Evolutionary conservation across 2,113 vertebrate species (phyloP).

Genomic region (Apaloderma vittatum): DNA sequence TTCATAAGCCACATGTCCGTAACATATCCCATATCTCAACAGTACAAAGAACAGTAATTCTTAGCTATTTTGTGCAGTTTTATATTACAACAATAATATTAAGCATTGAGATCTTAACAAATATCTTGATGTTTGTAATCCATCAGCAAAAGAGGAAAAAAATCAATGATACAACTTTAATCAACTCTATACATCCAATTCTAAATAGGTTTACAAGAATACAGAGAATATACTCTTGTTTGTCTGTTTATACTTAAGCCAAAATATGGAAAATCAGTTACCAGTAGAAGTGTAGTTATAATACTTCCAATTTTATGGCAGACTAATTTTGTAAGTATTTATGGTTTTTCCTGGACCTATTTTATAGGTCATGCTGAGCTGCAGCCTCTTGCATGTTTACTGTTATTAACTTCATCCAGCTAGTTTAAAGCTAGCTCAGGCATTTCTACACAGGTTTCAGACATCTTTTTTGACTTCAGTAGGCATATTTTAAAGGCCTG

Average conservation of each 20-base stretch:
- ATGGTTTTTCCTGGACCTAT: not conserved
- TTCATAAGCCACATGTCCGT: not conserved
- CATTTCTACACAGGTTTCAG: not conserved
- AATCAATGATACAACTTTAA: not conserved
- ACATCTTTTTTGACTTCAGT: not conserved
- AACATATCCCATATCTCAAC: not conserved
- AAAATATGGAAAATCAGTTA: not conserved
- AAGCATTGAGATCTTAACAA: not conserved
- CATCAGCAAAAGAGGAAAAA: not conserved
- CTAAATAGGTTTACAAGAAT: not conserved
- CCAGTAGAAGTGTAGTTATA: not conserved
- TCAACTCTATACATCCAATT: not conserved
- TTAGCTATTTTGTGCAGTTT: not conserved
- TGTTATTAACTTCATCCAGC: not conserved
- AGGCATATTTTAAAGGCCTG: not conserved
- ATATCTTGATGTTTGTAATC: not conserved
- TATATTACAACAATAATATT: not conserved
- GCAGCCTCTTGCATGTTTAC: not conserved
- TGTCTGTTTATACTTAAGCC: not conserved
- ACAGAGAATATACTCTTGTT: not conserved
- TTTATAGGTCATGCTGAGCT: not conserved
- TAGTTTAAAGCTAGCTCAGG: not conserved
- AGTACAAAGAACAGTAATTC: not conserved
- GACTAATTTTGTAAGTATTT: not conserved
- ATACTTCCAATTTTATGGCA: not conserved